Conservation (phyloP, 2,888 invertebrate genomes). For the Seladonia tumulorum region DNA sequence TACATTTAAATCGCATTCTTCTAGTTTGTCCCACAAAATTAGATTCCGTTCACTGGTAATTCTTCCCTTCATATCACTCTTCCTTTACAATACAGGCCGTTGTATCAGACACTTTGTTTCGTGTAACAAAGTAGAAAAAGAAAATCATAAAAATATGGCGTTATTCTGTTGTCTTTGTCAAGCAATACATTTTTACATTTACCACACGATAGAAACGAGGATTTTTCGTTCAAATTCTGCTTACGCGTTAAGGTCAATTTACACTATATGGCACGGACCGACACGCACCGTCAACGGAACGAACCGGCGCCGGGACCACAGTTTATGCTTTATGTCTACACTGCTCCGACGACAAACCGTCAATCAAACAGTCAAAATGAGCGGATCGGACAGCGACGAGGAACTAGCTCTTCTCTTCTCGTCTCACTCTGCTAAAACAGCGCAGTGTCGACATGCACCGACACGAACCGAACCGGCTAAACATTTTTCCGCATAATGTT, state of each 20-base stretch:
- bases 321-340: no score
- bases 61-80: neutral
- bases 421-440: no score
- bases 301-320: no score
- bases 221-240: slow-evolving; percentile 9
- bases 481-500: no score
- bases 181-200: slow-evolving; percentile 31
- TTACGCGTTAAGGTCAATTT: neutral
- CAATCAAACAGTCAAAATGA: no score
- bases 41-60: neutral
- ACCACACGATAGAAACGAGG: slow-evolving; percentile 18
- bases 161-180: slow-evolving; percentile 41
- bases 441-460: no score
- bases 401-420: no score
- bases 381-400: no score
- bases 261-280: no score
- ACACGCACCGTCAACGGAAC: no score
- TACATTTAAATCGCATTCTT: neutral
- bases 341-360: no score
- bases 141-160: slow-evolving; percentile 22
- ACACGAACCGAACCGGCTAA: no score
- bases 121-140: slow-evolving; percentile 16
- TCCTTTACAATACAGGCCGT: neutral
- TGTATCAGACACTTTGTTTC: slow-evolving; percentile 54
- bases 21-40: neutral